Percentiles rank a stretch among this genome's conserved stretches.
phyloP scores from a whole-genome alignment of 2,797 vertebrate genomes.

The Anguilla marmorata region DNA sequence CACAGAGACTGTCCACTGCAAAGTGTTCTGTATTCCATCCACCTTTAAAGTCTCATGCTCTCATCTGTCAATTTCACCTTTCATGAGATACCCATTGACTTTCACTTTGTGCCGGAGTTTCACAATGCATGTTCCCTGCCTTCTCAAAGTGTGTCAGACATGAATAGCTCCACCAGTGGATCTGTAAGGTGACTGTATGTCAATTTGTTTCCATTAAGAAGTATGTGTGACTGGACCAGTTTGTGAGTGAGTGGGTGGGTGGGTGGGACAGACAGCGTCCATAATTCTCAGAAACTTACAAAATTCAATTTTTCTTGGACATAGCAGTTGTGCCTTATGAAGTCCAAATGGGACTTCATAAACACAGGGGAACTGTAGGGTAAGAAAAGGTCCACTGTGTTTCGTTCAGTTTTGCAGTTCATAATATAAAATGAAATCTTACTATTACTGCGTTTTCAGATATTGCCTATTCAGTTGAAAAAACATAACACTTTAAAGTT shows the following conservation, averaged over 20 bases:
- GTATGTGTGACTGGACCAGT: conserved; percentile 1
- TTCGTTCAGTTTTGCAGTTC: not conserved
- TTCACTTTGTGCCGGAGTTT: conserved; percentile 1
- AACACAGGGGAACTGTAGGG: not conserved
- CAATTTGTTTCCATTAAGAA: conserved; percentile 20
- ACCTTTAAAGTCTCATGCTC: not conserved
- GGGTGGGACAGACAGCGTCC: not conserved
- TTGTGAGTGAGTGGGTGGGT: not conserved
- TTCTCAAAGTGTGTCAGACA: not conserved
- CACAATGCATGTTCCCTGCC: not conserved
- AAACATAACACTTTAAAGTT: not conserved
- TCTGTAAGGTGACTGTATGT: not conserved
- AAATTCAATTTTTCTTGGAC: not conserved
- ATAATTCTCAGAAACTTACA: not conserved
- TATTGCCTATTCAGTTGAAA: not conserved
- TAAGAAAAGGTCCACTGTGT: not conserved
- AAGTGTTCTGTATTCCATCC: conserved; percentile 11
- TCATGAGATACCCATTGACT: conserved; percentile 13
- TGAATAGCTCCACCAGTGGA: not conserved
- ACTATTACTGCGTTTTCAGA: not conserved
- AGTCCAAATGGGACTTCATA: not conserved
- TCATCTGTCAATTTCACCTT: conserved; percentile 21
- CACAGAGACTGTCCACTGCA: conserved; percentile 13
- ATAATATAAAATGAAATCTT: not conserved
- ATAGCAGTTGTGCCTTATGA: not conserved